phyloP scores from a whole-genome alignment of 1,140 invertebrate species.

The Heliconius congener region DNA sequence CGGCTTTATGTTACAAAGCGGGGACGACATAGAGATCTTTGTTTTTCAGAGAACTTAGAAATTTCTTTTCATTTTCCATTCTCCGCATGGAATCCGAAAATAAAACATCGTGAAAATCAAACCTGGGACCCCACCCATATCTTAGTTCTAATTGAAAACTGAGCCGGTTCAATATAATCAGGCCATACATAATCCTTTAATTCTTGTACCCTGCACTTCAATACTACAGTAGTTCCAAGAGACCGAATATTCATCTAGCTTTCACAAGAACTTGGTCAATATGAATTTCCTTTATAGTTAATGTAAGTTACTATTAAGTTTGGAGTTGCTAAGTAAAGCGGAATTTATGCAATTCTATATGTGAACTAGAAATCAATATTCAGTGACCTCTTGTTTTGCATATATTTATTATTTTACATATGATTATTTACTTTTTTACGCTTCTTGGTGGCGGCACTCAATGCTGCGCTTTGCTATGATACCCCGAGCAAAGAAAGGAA shows the following conservation, averaged over 20 bases:
- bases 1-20: too few species aligned
- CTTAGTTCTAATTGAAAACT: neutral
- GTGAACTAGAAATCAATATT: neutral
- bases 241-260: conserved; percentile 10
- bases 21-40: too few species aligned
- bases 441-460: too few species aligned
- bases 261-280: conserved; percentile 10
- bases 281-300: conserved; percentile 13
- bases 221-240: conserved; percentile 10
- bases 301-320: conserved; percentile 3
- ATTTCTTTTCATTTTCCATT: too few species aligned
- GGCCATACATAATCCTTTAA: neutral
- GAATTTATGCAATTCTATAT: neutral
- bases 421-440: too few species aligned
- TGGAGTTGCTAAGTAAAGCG: neutral
- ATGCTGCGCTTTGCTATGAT: too few species aligned
- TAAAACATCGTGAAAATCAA: too few species aligned
- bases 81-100: too few species aligned
- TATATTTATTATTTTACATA: neutral
- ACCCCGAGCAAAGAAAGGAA: too few species aligned
- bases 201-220: neutral
- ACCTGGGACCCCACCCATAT: neutral
- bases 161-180: neutral
- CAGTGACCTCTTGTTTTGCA: neutral
- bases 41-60: too few species aligned